phyloP scores from a whole-genome alignment of 2,113 vertebrate genomes.

The Australoheros scitulus region DNA sequence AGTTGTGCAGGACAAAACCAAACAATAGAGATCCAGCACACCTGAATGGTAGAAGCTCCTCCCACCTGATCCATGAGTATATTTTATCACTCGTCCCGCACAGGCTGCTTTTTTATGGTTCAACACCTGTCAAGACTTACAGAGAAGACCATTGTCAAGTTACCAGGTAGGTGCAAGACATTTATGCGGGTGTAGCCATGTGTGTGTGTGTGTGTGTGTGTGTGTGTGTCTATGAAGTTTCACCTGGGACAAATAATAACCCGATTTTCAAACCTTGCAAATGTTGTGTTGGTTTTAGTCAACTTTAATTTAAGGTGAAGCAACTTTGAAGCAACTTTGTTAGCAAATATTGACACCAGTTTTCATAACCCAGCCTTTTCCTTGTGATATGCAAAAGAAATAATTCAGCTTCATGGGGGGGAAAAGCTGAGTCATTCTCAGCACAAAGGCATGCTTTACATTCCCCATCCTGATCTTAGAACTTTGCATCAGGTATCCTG shows the following conservation, averaged over 20 bases:
- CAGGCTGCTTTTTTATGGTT: not conserved
- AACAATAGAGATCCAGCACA: not conserved
- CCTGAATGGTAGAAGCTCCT: not conserved
- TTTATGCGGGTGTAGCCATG: not conserved
- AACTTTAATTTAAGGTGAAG: not conserved
- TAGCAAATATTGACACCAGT: not conserved
- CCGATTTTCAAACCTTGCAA: not conserved
- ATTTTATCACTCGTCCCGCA: not conserved
- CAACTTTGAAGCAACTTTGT: not conserved
- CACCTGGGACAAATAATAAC: not conserved
- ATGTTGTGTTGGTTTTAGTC: not conserved
- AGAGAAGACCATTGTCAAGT: not conserved
- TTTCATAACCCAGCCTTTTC: not conserved
- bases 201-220: not conserved
- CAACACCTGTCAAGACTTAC: not conserved
- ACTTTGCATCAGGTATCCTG: not conserved
- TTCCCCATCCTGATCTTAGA: not conserved
- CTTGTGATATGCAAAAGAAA: not conserved
- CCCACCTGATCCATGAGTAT: not conserved
- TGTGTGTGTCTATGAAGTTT: not conserved
- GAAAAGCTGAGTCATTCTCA: slow-evolving; percentile 17
- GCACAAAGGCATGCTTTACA: not conserved
- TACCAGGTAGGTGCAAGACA: slow-evolving; percentile 3
- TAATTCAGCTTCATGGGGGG: not conserved
- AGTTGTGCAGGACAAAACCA: not conserved